Evolutionary conservation across 2,113 vertebrate genomes (phyloP).

Genomic region (Xiphophorus couchianus): DNA sequence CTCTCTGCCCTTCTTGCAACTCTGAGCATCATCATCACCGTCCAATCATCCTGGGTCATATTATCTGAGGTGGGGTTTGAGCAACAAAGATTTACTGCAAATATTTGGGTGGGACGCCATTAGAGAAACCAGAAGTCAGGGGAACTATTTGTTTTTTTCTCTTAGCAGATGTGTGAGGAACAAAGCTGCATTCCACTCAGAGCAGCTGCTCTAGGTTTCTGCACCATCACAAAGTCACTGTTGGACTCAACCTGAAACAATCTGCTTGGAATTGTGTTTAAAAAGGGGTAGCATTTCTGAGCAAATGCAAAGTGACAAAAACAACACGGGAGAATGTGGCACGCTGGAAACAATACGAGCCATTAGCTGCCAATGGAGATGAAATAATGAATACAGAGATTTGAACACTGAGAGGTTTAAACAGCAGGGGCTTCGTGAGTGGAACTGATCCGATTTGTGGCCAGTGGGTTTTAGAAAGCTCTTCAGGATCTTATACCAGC

Average conservation of each 20-base stretch:
- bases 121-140: conserved; percentile 37
- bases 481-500: not conserved
- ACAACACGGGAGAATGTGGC: not conserved
- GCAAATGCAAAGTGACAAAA: not conserved
- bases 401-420: no score
- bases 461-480: not conserved
- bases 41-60: not conserved
- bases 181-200: not conserved
- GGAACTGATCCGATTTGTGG: not conserved
- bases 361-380: not conserved
- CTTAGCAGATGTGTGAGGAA: conserved; percentile 32
- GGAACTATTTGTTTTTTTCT: conserved; percentile 56
- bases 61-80: conserved; percentile 8
- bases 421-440: not conserved
- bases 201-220: conserved; percentile 36
- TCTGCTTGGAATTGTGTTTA: not conserved
- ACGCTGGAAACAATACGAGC: not conserved
- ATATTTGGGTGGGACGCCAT: conserved; percentile 26
- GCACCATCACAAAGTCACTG: conserved; percentile 32
- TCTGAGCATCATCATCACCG: not conserved
- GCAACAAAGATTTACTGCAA: conserved; percentile 37
- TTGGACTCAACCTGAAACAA: conserved; percentile 12
- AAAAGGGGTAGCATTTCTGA: not conserved
- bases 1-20: conserved; percentile 24
- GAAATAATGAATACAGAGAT: not conserved